These are phyloP conservation scores for Aelia acuminata DNA, from an alignment of 2,888 invertebrate genomes.

Conservation along the genomic window DNA sequence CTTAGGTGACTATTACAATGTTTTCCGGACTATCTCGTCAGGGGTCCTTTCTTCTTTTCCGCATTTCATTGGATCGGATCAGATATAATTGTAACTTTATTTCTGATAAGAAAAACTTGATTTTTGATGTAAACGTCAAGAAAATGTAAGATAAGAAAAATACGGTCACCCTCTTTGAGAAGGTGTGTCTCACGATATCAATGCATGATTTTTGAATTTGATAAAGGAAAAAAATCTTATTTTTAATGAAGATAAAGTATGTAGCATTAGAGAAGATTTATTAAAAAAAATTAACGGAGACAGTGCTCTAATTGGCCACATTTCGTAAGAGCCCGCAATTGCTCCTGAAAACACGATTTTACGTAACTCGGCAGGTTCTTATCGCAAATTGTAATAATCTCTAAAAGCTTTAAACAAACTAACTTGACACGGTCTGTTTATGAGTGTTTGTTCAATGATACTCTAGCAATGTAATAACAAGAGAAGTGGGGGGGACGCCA, in stretches of 20 bases:
- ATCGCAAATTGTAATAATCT: conserved; percentile 31
- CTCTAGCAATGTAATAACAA: not conserved
- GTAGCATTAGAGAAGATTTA: conserved; percentile 25
- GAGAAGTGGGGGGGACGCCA: not conserved
- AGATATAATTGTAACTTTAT: no score
- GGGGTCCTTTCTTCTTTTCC: no score
- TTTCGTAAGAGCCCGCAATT: conserved; percentile 21
- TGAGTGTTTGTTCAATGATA: conserved; percentile 43
- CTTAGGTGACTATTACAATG: no score
- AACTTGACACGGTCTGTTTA: conserved; percentile 38
- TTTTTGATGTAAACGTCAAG: not conserved
- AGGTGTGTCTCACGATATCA: conserved; percentile 35
- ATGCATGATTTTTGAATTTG: not conserved
- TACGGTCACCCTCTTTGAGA: not conserved
- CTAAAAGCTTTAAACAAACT: conserved; percentile 21
- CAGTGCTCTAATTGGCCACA: conserved; percentile 3
- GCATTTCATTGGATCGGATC: no score
- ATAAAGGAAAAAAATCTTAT: not conserved
- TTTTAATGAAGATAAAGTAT: not conserved
- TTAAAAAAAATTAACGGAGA: not conserved
- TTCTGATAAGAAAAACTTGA: no score
- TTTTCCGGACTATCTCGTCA: no score
- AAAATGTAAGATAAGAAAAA: not conserved
- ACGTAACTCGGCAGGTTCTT: not conserved
- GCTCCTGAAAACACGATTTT: conserved; percentile 23